A percentile compares a stretch with the other conserved stretches of the same genome.
phyloP scores from a whole-genome alignment of 2,113 vertebrate species.

The Enhydra lutris region DNA sequence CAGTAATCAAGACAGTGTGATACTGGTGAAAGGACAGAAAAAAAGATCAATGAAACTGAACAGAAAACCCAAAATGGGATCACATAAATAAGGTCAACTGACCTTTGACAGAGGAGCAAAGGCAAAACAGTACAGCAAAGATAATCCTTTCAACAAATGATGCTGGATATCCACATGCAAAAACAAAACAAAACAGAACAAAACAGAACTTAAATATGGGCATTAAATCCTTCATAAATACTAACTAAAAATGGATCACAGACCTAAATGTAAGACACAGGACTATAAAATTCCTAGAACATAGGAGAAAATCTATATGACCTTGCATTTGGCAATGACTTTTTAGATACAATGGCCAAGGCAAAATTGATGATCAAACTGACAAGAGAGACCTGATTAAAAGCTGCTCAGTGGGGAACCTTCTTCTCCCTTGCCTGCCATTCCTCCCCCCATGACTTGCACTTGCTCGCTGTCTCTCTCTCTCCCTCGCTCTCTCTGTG shows the following conservation, averaged over 20 bases:
- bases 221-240: neutral
- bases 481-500: too few relatives aligned
- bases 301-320: neutral
- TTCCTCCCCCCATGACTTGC: too few relatives aligned
- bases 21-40: neutral
- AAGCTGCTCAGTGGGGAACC: too few relatives aligned
- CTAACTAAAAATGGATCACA: neutral
- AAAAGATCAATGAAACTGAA: neutral
- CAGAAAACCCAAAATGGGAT: neutral
- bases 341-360: neutral
- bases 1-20: neutral
- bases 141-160: neutral
- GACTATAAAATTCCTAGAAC: neutral
- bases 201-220: neutral
- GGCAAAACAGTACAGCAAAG: neutral
- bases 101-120: neutral
- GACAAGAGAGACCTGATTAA: neutral
- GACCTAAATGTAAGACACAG: neutral
- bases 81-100: neutral
- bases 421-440: too few relatives aligned
- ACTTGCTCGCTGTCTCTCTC: too few relatives aligned
- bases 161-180: neutral
- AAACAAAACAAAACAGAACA: neutral
- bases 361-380: neutral
- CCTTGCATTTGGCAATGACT: neutral